Evolutionary conservation across 2,113 vertebrate species (phyloP).

Genomic region (Oenanthe melanoleuca): DNA sequence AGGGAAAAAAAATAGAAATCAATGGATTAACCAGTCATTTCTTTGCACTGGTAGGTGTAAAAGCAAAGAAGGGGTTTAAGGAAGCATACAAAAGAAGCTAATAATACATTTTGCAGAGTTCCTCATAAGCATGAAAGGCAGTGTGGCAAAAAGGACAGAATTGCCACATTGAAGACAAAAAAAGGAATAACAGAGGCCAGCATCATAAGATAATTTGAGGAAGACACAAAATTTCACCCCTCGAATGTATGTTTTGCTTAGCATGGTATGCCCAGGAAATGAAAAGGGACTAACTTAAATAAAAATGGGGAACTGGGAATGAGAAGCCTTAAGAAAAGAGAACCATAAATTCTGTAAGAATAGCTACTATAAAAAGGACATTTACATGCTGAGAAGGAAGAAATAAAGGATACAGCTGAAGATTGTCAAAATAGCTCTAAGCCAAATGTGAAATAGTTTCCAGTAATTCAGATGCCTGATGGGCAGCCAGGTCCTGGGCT

Average conservation of each 20-base stretch:
- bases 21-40: background rate
- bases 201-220: background rate
- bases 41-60: background rate
- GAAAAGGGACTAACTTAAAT: slow-evolving; percentile 20
- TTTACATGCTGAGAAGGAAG: slow-evolving; percentile 45
- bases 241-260: background rate
- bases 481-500: background rate
- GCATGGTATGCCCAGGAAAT: background rate
- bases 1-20: background rate
- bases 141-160: background rate
- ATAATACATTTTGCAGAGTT: background rate
- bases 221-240: background rate
- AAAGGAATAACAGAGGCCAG: background rate
- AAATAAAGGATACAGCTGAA: slow-evolving; percentile 59
- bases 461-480: background rate
- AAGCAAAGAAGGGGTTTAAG: slow-evolving; percentile 18
- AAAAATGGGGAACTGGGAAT: slow-evolving; percentile 38
- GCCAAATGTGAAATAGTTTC: slow-evolving; percentile 47
- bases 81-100: background rate
- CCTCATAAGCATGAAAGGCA: background rate
- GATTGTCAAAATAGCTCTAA: slow-evolving; percentile 42
- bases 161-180: background rate
- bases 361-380: slow-evolving; percentile 46
- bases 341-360: slow-evolving; percentile 49
- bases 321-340: slow-evolving; percentile 51